A percentile compares a stretch with the other conserved stretches of the same genome.
Conservation (phyloP, 1,140 invertebrate genomes). For the Scaptodrosophila lebanonensis region DNA sequence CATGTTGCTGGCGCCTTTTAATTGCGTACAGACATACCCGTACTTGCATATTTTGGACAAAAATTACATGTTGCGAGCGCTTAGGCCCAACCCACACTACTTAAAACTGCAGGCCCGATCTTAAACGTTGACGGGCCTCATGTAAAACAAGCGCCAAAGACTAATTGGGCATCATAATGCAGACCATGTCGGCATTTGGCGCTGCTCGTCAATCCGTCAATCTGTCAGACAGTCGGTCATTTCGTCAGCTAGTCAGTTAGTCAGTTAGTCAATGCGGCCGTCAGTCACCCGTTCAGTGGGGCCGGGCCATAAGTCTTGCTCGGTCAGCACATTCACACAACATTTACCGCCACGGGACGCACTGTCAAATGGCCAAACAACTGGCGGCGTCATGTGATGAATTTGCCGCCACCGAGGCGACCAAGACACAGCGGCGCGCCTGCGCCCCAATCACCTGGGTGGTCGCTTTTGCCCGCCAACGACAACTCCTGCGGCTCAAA, state of each 20-base stretch:
- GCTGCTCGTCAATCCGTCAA: too few relatives aligned
- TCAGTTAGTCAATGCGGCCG: too few relatives aligned
- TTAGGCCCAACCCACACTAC: conserved; percentile 51
- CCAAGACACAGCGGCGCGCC: conserved; percentile 38
- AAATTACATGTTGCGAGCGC: conserved; percentile 64
- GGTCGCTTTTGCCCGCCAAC: conserved; percentile 35
- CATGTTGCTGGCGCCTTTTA: conserved; percentile 60
- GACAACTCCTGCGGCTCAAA: conserved; percentile 69
- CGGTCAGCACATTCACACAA: conserved; percentile 67
- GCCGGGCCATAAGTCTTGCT: conserved; percentile 31
- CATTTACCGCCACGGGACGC: conserved; percentile 58
- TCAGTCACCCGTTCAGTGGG: conserved; percentile 20
- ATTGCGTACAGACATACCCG: conserved; percentile 74
- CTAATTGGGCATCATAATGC: conserved; percentile 70
- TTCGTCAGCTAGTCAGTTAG: too few relatives aligned
- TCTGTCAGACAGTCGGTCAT: too few relatives aligned
- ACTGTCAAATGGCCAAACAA: too few relatives aligned
- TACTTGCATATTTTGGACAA: too few relatives aligned
- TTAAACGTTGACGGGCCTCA: too few relatives aligned
- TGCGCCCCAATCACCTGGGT: conserved; percentile 41
- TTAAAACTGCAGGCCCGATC: too few relatives aligned
- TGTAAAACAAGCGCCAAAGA: conserved; percentile 62
- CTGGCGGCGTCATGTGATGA: conserved; percentile 72
- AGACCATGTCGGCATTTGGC: too few relatives aligned
- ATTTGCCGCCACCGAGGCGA: conserved; percentile 50